Base-by-base conservation (phyloP, 2,888 invertebrate genomes). In the Bombylius major region DNA sequence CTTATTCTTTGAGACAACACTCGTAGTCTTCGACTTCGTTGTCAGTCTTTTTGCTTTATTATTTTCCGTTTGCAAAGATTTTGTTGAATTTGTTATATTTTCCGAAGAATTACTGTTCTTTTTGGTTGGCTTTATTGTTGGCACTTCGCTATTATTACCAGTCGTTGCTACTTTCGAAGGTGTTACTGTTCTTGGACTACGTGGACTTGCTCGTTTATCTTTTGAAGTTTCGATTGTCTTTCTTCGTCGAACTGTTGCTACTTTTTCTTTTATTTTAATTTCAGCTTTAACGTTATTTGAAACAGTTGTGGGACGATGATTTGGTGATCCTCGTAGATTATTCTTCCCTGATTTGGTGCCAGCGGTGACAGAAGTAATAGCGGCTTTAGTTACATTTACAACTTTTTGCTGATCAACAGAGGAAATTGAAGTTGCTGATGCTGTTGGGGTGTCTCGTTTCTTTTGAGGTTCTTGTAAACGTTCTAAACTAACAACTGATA, bases 401-500 rank as follows among this genome's bases (percentile, higher is more conserved):
- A 23, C 23, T 23, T 23, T 23, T 23, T 23, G 23, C 3, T 23
- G 23, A 3, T 23, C 23, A 23, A 23, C 23, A 23, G 23, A 23
- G 3, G 23, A 23, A 23, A 23, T 23, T 23, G 23, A 23, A 23
- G 39, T 42, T 42, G 39, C 4, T 11, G 39, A 42, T 4, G 8
- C 1, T 5, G 39, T 42, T 4, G 39, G 1, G 23, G 23, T 23
- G 23, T 42, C 39, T 42, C 39, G 8, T 42, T 42, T 53, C 11
- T 56, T 53, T 14, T 23, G 23, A 12, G 52, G 50, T 13, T 53
- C 78, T 69, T 82, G 82, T 57, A 82, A 66, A 59, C 80, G 79
- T 66, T 82, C 82, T 44, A 82, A 69, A 13, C 82, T 78, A 13
- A 82, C 80, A 6, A 82, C 81, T 7, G 82, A 81, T 9, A 82